These are phyloP conservation scores for Cyphomyrmex costatus DNA, from an alignment of 1,140 invertebrate species.

Conservation along the genomic window DNA sequence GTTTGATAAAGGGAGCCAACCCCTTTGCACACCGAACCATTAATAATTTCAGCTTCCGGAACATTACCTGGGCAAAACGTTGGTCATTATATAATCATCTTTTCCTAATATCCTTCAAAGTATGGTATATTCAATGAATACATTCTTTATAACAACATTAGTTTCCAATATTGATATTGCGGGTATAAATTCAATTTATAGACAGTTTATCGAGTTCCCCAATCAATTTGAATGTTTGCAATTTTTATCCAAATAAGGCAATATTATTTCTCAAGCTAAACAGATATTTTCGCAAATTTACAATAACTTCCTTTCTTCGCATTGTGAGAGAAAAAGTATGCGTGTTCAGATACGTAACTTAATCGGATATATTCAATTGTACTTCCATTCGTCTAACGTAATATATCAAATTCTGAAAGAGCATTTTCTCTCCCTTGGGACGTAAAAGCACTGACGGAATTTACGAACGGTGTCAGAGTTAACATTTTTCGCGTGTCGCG, in stretches of 20 bases:
- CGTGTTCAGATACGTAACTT: background rate
- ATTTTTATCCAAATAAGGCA: background rate
- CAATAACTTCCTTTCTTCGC: background rate
- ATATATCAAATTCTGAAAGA: conserved; percentile 5
- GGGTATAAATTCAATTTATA: background rate
- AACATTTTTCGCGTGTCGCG: conserved; percentile 14
- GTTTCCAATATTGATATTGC: background rate
- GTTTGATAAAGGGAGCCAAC: background rate
- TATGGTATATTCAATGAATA: background rate
- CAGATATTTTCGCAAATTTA: background rate
- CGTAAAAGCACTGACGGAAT: background rate
- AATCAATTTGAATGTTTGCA: background rate
- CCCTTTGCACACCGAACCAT: background rate
- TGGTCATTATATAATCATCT: background rate
- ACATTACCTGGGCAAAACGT: conserved; percentile 16
- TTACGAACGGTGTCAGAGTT: conserved; percentile 37
- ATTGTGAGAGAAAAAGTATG: background rate
- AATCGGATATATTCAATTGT: conserved; percentile 1
- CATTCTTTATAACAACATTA: background rate
- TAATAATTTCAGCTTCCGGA: conserved; percentile 20
- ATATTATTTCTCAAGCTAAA: background rate
- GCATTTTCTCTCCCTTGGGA: background rate
- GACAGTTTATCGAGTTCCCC: background rate
- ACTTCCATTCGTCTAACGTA: background rate
- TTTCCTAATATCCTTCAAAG: background rate